These are phyloP conservation scores for Chrysolina oricalcia DNA, from an alignment of 2,888 invertebrate genomes.

Conservation along the genomic window DNA sequence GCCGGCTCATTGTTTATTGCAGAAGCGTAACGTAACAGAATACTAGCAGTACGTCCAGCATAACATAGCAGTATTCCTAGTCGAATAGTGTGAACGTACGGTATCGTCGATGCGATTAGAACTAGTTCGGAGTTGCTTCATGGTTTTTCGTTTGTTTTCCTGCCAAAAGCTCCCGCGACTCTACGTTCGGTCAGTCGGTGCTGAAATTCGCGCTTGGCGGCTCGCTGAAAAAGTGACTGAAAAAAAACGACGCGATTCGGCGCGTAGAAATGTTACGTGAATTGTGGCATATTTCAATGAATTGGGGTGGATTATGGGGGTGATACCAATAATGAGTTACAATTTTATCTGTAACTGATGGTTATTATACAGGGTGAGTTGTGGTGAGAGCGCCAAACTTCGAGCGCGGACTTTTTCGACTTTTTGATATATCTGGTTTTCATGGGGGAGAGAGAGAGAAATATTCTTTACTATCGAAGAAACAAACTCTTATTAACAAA, in stretches of 20 bases:
- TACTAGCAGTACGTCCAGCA: neutral
- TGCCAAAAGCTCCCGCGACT: slow-evolving; percentile 9
- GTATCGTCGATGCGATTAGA: neutral
- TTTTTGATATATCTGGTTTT: too few species aligned
- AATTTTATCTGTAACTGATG: too few species aligned
- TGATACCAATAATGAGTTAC: too few species aligned
- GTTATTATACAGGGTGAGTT: too few species aligned
- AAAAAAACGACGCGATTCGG: neutral
- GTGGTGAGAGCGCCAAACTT: too few species aligned
- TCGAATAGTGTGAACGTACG: neutral
- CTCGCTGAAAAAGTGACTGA: neutral
- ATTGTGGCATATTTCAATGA: neutral
- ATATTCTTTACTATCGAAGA: too few species aligned
- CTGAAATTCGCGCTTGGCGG: slow-evolving; percentile 7
- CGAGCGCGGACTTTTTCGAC: too few species aligned
- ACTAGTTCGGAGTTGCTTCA: neutral
- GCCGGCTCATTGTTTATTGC: slow-evolving; percentile 44
- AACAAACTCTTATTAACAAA: too few species aligned
- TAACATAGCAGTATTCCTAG: slow-evolving; percentile 8
- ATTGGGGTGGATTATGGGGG: neutral
- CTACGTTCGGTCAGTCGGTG: neutral
- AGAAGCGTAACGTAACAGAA: slow-evolving; percentile 44
- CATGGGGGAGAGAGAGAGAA: too few species aligned
- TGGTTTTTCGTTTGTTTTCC: neutral
- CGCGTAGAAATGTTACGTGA: neutral